Conservation (phyloP, 1,140 invertebrate genomes). For the Lanistes nyassanus region DNA sequence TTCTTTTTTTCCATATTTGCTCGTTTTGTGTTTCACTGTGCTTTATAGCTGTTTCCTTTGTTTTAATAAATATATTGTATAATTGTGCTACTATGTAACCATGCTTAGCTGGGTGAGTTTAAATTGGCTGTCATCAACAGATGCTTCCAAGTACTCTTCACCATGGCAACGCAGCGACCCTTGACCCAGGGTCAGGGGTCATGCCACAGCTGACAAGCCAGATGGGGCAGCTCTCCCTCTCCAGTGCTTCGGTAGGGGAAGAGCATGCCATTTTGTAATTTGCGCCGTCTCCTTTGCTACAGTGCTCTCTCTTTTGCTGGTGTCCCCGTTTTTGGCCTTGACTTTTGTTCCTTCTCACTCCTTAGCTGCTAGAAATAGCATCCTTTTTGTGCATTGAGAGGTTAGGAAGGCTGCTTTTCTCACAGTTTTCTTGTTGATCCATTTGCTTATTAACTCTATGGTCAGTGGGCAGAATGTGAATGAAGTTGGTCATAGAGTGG, state of each 20-base stretch:
- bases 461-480: no score
- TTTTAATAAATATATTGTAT: background rate
- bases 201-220: conserved; percentile 36
- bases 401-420: no score
- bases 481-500: no score
- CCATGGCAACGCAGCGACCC: conserved; percentile 22
- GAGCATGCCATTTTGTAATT: conserved; percentile 28
- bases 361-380: no score
- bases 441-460: no score
- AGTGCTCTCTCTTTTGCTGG: conserved; percentile 18
- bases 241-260: conserved; percentile 42
- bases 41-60: background rate
- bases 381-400: no score
- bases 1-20: background rate
- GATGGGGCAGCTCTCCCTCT: conserved; percentile 41
- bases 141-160: conserved; percentile 28
- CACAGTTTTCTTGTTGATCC: no score
- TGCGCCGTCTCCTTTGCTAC: conserved; percentile 12
- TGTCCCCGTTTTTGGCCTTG: conserved; percentile 14
- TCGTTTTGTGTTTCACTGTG: background rate
- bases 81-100: conserved; percentile 7
- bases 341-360: conserved; percentile 1
- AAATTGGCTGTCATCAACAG: conserved; percentile 28
- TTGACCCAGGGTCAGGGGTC: conserved; percentile 30
- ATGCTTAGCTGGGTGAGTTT: conserved; percentile 23